These are phyloP conservation scores for Leucopsar rothschildi DNA, from an alignment of 2,113 vertebrate species.

Conservation along the genomic window DNA sequence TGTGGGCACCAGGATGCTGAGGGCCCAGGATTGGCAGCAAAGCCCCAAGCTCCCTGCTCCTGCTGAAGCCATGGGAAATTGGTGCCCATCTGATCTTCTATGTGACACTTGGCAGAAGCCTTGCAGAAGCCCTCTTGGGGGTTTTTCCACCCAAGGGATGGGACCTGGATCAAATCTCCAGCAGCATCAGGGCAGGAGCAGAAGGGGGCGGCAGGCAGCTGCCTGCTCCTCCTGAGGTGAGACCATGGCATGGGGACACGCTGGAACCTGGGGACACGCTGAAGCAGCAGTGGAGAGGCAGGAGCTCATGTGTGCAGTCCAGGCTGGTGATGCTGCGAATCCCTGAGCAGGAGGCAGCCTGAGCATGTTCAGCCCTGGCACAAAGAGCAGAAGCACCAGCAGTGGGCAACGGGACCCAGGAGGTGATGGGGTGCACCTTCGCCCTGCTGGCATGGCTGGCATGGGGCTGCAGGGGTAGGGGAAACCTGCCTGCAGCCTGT, in stretches of 20 bases:
- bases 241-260: not conserved
- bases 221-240: not conserved
- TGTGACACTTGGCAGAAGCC: not conserved
- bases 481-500: not conserved
- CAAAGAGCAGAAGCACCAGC: not conserved
- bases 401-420: not conserved
- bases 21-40: not conserved
- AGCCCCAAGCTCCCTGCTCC: fast-evolving
- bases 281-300: not conserved
- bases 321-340: not conserved
- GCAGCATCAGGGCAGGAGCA: not conserved
- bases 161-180: not conserved
- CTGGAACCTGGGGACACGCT: fast-evolving
- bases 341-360: not conserved
- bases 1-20: not conserved
- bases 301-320: not conserved
- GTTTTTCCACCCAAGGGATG: not conserved
- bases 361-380: not conserved
- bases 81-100: not conserved
- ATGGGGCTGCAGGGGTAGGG: too few species aligned
- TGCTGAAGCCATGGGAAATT: not conserved
- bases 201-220: not conserved
- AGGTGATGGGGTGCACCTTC: not conserved
- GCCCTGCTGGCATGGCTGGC: not conserved
- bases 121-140: fast-evolving